Conservation (phyloP, 2,797 vertebrate species). For the Paratrypauchen microcephalus region DNA sequence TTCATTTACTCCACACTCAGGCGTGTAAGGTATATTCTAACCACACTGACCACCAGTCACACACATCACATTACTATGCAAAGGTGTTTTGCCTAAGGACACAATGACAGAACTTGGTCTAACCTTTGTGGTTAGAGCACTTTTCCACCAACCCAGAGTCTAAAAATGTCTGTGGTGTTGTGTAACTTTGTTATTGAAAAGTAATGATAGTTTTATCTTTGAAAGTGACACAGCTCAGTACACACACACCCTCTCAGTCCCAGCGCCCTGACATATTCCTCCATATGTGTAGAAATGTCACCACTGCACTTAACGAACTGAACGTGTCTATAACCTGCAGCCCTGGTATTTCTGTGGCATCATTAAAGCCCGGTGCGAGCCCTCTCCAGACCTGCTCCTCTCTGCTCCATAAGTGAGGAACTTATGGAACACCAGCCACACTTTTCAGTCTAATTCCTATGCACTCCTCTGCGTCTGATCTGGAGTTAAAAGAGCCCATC, state of each 20-base stretch:
- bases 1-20: too few relatives aligned
- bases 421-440: slow-evolving; percentile 19
- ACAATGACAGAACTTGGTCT: too few relatives aligned
- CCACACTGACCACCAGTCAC: too few relatives aligned
- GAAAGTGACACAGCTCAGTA: not conserved
- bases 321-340: not conserved
- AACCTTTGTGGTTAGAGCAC: too few relatives aligned
- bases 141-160: too few relatives aligned
- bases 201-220: not conserved
- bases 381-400: slow-evolving; percentile 9
- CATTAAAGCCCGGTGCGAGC: slow-evolving; percentile 1
- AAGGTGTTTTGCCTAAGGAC: too few relatives aligned
- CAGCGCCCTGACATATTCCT: not conserved
- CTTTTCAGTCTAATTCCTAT: slow-evolving; percentile 59
- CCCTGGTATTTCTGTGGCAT: not conserved
- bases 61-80: too few relatives aligned
- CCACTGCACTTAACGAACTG: not conserved
- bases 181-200: not conserved
- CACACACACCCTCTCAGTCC: not conserved
- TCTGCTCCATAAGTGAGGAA: slow-evolving; percentile 43
- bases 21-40: too few relatives aligned
- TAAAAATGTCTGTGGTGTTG: not conserved
- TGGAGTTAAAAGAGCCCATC: slow-evolving; percentile 67
- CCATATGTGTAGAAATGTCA: not conserved
- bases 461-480: slow-evolving; percentile 65